Base-by-base conservation (phyloP, 2,113 vertebrate genomes). In the Channa maculata region DNA sequence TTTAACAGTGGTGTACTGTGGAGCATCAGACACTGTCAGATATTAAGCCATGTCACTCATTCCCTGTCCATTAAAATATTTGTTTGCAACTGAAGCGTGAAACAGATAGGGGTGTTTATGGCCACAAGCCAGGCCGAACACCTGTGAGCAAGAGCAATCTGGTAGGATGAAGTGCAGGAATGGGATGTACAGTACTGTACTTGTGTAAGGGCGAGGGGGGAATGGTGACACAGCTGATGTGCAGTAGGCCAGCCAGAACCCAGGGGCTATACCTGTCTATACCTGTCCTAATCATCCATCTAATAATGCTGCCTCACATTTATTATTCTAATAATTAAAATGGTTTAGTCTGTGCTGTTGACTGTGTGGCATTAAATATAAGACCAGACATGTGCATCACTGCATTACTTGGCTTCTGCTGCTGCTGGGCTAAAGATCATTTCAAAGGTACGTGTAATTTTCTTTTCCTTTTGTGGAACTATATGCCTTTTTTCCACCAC, bases 41-140 rank as follows among this genome's bases (percentile, higher is more conserved):
- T 73, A 89, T 89, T 75, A 86, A 85, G 79, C 85, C 86, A 0
- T 75, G 82, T 92, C 88, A 83, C 79, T 92, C 89, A 6, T 86
- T 86, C 53, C 82, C 69, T 68, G 79, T 74, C 89, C 81, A 85
- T 92, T 91, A 83, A 85, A 85, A 89, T 87, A 89, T 88, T 84
- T 91, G 86, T 92, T 88, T 91, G 85, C 82, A 88, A 83, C 83
- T 87, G 85, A 89, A 92, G 92, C 81, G 59, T 82, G 88, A 79
- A 84, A 83, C 79, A 24, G 49, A 84, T 81, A 79, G 64, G 80
- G 79, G 83, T 36, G 61, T 64, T 61, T 65, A 52, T 91, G 88
- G 86, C 85, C 44, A 14, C 41, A 50, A 62, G 88, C 83, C 84
- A 88, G 80, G 24, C 66, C 84, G 86, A 84, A 92, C 92, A 94